phyloP scores from a whole-genome alignment of 2,113 vertebrate species.

The Ceyx cyanopectus region DNA sequence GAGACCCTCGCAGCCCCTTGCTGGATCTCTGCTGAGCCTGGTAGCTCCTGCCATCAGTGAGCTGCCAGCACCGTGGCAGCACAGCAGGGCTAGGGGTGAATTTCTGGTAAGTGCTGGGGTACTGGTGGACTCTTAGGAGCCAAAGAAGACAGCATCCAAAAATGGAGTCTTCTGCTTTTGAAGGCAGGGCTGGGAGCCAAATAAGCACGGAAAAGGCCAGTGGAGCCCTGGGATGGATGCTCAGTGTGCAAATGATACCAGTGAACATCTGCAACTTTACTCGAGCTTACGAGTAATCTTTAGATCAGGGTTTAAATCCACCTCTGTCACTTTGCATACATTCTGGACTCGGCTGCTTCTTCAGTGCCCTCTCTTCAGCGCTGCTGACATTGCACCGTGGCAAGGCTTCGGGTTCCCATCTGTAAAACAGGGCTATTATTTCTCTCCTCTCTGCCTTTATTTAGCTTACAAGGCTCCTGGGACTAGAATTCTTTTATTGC shows the following conservation, averaged over 20 bases:
- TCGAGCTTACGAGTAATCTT: background rate
- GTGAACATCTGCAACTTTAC: background rate
- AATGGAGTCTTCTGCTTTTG: background rate
- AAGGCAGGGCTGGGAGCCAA: background rate
- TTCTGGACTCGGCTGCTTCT: background rate
- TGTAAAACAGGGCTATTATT: conserved; percentile 4
- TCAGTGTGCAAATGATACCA: background rate
- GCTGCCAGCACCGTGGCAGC: background rate
- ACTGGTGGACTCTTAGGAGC: background rate
- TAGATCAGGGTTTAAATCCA: background rate
- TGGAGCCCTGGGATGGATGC: background rate
- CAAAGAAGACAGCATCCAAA: background rate
- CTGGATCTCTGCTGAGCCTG: conserved; percentile 40
- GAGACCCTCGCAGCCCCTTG: background rate
- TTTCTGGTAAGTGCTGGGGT: background rate
- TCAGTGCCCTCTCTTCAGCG: background rate
- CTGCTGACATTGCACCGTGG: background rate
- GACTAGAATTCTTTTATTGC: background rate
- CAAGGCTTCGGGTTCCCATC: background rate
- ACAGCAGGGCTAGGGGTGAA: background rate
- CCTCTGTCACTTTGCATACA: background rate
- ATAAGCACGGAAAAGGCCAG: background rate
- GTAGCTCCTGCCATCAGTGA: conserved; percentile 36
- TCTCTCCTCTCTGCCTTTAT: background rate
- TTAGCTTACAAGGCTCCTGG: background rate